A percentile compares a stretch with the other conserved stretches of the same genome.
Conservation (phyloP, 2,113 vertebrate genomes). For the Onychostruthus taczanowskii region DNA sequence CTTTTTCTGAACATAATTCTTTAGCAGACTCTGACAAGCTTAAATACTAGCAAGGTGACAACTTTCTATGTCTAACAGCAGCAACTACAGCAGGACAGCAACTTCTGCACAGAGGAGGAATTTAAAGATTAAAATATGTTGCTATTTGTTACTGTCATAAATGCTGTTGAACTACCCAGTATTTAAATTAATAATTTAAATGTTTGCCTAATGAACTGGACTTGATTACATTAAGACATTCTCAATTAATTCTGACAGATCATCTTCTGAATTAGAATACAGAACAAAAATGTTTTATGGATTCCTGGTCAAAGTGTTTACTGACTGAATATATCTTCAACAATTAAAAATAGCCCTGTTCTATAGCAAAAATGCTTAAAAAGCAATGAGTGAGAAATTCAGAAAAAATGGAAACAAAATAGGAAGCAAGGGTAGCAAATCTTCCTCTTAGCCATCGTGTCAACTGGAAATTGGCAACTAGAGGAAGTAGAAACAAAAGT, state of each 20-base stretch:
- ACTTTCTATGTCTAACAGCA: not conserved
- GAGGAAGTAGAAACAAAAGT: not conserved
- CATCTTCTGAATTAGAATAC: conserved; percentile 66
- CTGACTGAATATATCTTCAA: conserved; percentile 40
- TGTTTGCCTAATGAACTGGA: conserved; percentile 82
- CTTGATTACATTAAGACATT: conserved; percentile 79
- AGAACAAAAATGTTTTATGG: conserved; percentile 64
- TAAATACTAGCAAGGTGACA: not conserved
- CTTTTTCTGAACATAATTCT: not conserved
- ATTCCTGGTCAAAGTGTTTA: conserved; percentile 52
- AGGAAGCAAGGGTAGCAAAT: not conserved
- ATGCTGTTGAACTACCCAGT: conserved; percentile 75
- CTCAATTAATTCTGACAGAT: conserved; percentile 82
- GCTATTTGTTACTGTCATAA: conserved; percentile 69
- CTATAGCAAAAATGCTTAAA: not conserved
- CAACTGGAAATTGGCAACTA: not conserved
- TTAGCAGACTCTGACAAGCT: not conserved
- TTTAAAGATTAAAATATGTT: conserved; percentile 7
- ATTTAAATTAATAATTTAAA: conserved; percentile 83
- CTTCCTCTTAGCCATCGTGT: not conserved
- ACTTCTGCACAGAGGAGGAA: not conserved
- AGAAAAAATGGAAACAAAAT: not conserved
- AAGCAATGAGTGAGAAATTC: not conserved
- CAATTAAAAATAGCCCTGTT: not conserved
- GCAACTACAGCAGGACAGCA: not conserved